phyloP scores from a whole-genome alignment of 2,888 invertebrate species.

The Adela reaumurella region DNA sequence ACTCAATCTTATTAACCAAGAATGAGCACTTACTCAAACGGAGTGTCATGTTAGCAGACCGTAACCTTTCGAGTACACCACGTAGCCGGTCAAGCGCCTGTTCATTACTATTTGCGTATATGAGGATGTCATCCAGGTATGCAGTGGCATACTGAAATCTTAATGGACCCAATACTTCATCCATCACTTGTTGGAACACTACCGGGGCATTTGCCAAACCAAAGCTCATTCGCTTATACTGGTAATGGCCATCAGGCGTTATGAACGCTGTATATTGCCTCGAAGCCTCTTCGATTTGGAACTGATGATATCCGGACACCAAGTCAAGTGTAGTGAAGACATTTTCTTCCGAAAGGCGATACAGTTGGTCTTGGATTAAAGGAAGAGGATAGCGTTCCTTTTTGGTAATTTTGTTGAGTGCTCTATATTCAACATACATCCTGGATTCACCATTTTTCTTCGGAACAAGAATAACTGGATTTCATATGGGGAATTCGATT shows the following conservation, averaged over 20 bases:
- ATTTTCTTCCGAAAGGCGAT: conserved; percentile 4
- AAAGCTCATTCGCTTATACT: conserved; percentile 10
- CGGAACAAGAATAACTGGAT: conserved; percentile 7
- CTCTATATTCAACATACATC: conserved; percentile 10
- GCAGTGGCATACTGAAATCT: conserved; percentile 8
- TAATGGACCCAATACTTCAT: conserved; percentile 6
- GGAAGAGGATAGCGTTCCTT: conserved; percentile 10
- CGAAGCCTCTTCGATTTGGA: conserved; percentile 4
- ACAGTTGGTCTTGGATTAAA: conserved; percentile 8
- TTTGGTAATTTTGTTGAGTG: conserved; percentile 9
- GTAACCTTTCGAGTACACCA: conserved; percentile 3
- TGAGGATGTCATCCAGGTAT: conserved; percentile 10
- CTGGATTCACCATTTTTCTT: conserved; percentile 10
- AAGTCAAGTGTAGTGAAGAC: conserved; percentile 9
- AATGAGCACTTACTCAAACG: no score
- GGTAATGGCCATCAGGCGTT: conserved; percentile 9
- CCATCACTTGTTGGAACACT: conserved; percentile 9
- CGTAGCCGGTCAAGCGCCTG: conserved; percentile 3
- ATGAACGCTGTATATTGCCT: conserved; percentile 4
- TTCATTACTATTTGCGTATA: conserved; percentile 6
- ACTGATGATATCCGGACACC: conserved; percentile 10
- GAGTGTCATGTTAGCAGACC: no score
- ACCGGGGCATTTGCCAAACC: conserved; percentile 8
- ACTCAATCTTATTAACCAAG: conserved; percentile 4
- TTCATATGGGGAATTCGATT: conserved; percentile 7